Percentiles rank a stretch among this genome's conserved stretches.
phyloP scores from a whole-genome alignment of 2,113 vertebrate species.

The Eretmochelys imbricata region DNA sequence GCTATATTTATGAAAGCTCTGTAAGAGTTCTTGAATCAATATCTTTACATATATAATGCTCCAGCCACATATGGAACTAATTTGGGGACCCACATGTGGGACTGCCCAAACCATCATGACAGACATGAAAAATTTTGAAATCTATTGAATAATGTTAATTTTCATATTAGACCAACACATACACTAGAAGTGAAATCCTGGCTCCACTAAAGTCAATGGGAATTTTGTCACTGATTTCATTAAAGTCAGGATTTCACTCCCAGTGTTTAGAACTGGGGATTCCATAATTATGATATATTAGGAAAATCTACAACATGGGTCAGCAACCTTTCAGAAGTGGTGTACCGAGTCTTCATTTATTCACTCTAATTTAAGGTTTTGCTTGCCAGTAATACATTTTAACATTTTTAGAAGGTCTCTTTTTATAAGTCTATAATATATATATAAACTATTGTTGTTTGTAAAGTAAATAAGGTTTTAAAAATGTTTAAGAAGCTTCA shows the following conservation, averaged over 20 bases:
- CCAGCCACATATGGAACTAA: neutral
- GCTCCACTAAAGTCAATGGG: neutral
- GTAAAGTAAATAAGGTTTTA: too few species aligned
- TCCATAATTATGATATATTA: neutral
- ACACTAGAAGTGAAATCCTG: neutral
- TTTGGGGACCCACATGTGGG: neutral
- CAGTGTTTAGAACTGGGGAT: neutral
- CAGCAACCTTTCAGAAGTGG: too few species aligned
- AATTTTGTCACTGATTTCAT: constrained; percentile 15
- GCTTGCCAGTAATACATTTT: too few species aligned
- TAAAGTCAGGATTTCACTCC: constrained; percentile 9
- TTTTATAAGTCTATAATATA: too few species aligned
- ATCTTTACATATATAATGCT: neutral
- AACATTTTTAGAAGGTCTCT: too few species aligned
- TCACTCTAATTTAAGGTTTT: too few species aligned
- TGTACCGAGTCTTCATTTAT: too few species aligned
- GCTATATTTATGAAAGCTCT: neutral
- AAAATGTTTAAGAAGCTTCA: too few species aligned
- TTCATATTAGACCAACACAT: neutral
- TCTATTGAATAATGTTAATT: neutral
- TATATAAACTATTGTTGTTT: too few species aligned
- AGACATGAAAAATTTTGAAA: neutral
- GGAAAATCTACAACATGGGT: constrained; percentile 3
- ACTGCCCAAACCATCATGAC: neutral
- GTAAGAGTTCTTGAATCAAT: neutral